Evolutionary conservation across 23 tunicate species (phyloP).

Genomic region (Trididemnum miniatum): DNA sequence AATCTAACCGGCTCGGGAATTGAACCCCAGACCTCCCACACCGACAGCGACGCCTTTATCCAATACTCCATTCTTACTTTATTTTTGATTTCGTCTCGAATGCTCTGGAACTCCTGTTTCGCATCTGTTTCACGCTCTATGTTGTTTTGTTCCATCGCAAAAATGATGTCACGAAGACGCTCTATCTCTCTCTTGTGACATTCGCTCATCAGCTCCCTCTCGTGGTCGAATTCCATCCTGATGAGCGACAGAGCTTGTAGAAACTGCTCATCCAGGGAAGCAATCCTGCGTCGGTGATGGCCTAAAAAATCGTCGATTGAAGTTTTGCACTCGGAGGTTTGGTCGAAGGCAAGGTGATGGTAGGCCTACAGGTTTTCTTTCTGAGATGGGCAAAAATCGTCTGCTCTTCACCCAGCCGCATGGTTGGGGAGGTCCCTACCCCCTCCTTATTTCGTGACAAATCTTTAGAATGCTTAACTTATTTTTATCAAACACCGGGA

Average conservation of each 20-base stretch:
- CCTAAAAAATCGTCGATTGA: constrained; percentile 41
- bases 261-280: constrained; percentile 51
- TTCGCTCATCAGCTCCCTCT: constrained; percentile 46
- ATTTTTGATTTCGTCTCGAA: constrained; percentile 92
- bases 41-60: no score
- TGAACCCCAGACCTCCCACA: no score
- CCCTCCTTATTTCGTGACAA: no score
- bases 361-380: no score
- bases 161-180: constrained; percentile 72
- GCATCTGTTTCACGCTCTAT: constrained; percentile 69
- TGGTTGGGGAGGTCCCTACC: no score
- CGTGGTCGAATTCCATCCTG: constrained; percentile 64
- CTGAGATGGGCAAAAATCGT: no score
- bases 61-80: constrained; percentile 31
- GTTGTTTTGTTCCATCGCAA: constrained; percentile 91
- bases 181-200: constrained; percentile 55
- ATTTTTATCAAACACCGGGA: no score
- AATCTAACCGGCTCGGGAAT: no score
- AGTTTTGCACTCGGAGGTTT: no score
- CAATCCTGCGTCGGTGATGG: constrained; percentile 54
- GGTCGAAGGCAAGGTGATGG: no score
- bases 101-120: constrained; percentile 92
- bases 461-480: no score
- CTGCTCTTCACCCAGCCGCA: no score
- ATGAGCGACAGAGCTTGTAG: constrained; percentile 31